Evolutionary conservation across 2,888 invertebrate genomes (phyloP).

Genomic region (Bombyx huttoni): DNA sequence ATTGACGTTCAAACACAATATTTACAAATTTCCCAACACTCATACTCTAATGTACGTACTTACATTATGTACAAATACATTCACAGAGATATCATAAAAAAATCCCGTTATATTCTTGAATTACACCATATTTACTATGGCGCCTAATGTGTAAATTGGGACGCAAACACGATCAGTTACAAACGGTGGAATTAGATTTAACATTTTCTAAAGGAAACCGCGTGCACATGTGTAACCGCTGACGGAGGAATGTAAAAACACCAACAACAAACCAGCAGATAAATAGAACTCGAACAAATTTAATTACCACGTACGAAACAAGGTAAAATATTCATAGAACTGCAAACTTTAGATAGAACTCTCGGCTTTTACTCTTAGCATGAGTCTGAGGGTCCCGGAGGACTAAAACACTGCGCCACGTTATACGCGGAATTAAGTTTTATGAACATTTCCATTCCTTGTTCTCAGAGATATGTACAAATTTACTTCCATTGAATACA

Average conservation of each 20-base stretch:
- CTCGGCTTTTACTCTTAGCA: not conserved
- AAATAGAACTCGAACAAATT: not conserved
- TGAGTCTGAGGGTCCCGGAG: not conserved
- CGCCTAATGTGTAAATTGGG: slow-evolving; percentile 1
- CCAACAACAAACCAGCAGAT: not conserved
- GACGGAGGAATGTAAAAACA: not conserved
- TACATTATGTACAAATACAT: not conserved
- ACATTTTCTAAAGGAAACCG: not conserved
- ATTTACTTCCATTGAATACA: no score
- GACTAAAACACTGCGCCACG: not conserved
- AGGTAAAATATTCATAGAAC: not conserved
- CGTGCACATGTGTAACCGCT: not conserved
- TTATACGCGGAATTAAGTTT: not conserved
- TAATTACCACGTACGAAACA: not conserved
- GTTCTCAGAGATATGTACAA: not conserved
- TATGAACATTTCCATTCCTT: not conserved
- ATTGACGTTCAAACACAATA: slow-evolving; percentile 1
- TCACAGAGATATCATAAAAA: not conserved
- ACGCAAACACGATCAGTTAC: slow-evolving; percentile 1
- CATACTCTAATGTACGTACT: not conserved
- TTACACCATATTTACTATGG: slow-evolving; percentile 2
- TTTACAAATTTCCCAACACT: not conserved
- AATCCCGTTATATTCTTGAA: not conserved
- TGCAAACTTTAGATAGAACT: not conserved
- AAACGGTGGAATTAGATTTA: not conserved